These are phyloP conservation scores for Drosophila bunnanda DNA, from an alignment of 2,888 invertebrate species.

Conservation along the genomic window DNA sequence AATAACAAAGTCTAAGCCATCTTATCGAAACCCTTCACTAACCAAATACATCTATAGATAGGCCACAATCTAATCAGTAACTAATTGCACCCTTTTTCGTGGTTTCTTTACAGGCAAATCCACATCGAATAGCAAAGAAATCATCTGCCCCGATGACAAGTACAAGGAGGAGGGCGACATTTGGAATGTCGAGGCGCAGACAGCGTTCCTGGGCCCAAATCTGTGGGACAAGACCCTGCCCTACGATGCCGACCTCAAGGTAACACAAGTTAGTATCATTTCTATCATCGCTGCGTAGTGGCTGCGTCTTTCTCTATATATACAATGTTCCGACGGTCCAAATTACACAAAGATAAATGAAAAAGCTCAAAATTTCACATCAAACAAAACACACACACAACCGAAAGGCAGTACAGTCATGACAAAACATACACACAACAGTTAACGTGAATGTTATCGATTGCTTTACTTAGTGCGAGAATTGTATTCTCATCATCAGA, in stretches of 20 bases:
- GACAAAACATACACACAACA: slow-evolving; percentile 30
- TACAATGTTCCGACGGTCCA: slow-evolving; percentile 37
- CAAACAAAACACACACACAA: slow-evolving; percentile 25
- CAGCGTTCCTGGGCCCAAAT: slow-evolving; percentile 97
- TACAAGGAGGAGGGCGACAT: slow-evolving; percentile 94
- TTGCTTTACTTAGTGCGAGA: slow-evolving; percentile 77
- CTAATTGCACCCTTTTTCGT: slow-evolving; percentile 21
- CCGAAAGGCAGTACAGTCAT: slow-evolving; percentile 35
- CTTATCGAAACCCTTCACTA: slow-evolving; percentile 11
- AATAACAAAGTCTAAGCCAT: not conserved
- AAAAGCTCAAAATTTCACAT: slow-evolving; percentile 38
- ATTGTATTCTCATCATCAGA: slow-evolving; percentile 72
- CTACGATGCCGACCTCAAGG: slow-evolving; percentile 98
- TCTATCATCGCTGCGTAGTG: slow-evolving; percentile 80
- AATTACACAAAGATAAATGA: slow-evolving; percentile 9
- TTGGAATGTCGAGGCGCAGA: slow-evolving; percentile 96
- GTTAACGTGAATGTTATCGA: slow-evolving; percentile 58
- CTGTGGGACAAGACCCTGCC: slow-evolving; percentile 97
- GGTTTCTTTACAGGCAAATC: slow-evolving; percentile 87
- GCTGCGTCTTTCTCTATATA: slow-evolving; percentile 68
- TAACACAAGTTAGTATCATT: slow-evolving; percentile 89
- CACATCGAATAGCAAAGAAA: slow-evolving; percentile 84
- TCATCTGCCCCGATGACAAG: slow-evolving; percentile 86
- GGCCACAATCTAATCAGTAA: slow-evolving; percentile 24
- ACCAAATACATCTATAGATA: not conserved